phyloP scores from a whole-genome alignment of 2,797 vertebrate genomes.

The Gadopsis bispinosus region DNA sequence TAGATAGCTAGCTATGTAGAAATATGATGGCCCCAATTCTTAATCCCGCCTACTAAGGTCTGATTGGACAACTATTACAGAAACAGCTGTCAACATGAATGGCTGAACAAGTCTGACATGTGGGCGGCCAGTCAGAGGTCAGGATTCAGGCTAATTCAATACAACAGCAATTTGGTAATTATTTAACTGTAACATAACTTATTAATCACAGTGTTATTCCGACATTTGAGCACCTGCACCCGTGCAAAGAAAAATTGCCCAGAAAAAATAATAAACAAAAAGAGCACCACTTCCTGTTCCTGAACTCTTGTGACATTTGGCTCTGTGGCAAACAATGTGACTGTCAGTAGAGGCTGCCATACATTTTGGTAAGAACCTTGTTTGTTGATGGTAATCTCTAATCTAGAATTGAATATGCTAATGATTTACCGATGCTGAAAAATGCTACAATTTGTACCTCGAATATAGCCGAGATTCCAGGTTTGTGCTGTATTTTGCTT shows the following conservation, averaged over 20 bases:
- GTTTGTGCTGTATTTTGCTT: constrained; percentile 47
- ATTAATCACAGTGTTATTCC: not conserved
- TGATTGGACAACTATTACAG: not conserved
- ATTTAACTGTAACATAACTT: not conserved
- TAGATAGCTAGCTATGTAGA: too few relatives aligned
- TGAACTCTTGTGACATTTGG: not conserved
- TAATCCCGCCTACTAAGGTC: not conserved
- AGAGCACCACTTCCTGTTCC: not conserved
- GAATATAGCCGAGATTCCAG: constrained; percentile 35
- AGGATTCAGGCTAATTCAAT: not conserved
- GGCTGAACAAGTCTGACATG: not conserved
- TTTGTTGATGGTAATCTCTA: constrained; percentile 47
- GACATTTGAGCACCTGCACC: not conserved
- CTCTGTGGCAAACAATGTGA: not conserved
- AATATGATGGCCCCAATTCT: not conserved
- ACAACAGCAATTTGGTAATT: not conserved
- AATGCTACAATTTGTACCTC: constrained; percentile 31
- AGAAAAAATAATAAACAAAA: not conserved
- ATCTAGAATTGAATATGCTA: constrained; percentile 33
- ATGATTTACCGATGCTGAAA: constrained; percentile 48
- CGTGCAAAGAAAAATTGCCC: too few relatives aligned
- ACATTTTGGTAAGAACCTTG: constrained; percentile 33
- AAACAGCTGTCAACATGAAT: not conserved
- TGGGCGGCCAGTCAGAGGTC: not conserved
- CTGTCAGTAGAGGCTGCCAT: not conserved